Evolutionary conservation across 2,797 vertebrate species (phyloP).

Genomic region (Esox masquinongy): DNA sequence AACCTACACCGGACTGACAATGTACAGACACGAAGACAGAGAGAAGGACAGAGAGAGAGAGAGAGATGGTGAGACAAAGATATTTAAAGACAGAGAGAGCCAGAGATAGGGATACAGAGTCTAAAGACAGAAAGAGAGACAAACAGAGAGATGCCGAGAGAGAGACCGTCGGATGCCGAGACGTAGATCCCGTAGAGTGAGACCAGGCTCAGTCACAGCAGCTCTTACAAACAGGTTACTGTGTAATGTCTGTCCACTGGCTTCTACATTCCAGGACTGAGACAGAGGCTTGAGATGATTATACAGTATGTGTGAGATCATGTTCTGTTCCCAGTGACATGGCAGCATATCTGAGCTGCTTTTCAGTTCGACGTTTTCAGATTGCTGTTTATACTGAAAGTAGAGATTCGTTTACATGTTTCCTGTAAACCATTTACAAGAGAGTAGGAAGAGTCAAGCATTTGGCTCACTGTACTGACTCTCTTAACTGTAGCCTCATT

Average conservation of each 20-base stretch:
- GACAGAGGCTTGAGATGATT: not conserved
- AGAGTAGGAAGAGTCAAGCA: no score
- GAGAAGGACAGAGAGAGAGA: constrained; percentile 19
- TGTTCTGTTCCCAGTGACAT: not conserved
- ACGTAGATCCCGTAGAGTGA: not conserved
- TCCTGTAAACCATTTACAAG: not conserved
- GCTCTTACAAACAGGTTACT: not conserved
- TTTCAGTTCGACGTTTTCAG: not conserved
- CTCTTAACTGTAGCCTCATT: not conserved
- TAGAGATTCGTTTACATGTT: not conserved
- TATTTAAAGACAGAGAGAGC: not conserved
- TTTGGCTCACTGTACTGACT: not conserved
- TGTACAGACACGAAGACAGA: constrained; percentile 19
- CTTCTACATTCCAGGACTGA: not conserved
- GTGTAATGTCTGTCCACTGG: not conserved
- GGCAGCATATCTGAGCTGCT: not conserved
- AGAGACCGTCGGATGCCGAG: not conserved
- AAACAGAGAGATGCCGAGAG: not conserved
- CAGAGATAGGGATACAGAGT: not conserved
- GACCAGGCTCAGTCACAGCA: not conserved
- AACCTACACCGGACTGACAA: constrained; percentile 30
- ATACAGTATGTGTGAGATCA: not conserved
- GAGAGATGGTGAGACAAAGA: constrained; percentile 5
- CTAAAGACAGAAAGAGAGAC: not conserved
- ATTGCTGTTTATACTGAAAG: not conserved